These are phyloP conservation scores for Neodiprion lecontei DNA, from an alignment of 1,140 invertebrate genomes.

Conservation along the genomic window DNA sequence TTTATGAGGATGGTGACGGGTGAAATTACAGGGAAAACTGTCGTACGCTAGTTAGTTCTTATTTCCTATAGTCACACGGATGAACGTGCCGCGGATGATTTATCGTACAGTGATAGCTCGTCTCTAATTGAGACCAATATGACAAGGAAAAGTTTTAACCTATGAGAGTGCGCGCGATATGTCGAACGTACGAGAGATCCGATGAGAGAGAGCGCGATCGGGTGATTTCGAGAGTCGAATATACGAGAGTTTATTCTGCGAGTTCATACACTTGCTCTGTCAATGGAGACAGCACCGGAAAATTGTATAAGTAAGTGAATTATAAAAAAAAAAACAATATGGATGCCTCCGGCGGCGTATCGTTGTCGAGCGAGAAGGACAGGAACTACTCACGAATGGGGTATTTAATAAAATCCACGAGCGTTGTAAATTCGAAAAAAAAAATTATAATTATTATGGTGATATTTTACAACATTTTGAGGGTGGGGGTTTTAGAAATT, in stretches of 20 bases:
- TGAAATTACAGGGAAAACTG: not conserved
- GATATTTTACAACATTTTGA: not conserved
- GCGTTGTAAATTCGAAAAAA: conserved; percentile 26
- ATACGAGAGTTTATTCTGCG: conserved; percentile 8
- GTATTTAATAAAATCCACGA: not conserved
- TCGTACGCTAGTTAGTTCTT: not conserved
- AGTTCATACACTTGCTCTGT: not conserved
- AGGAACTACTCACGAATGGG: conserved; percentile 9
- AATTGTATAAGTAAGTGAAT: conserved; percentile 1
- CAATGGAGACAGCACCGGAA: not conserved
- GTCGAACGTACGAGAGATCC: not conserved
- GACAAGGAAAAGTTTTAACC: not conserved
- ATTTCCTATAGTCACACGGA: not conserved
- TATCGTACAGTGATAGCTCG: not conserved
- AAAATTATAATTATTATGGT: conserved; percentile 30
- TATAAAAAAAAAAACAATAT: not conserved
- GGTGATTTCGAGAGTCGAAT: not conserved
- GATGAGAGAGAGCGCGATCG: not conserved
- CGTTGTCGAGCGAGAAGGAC: conserved; percentile 11
- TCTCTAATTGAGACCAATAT: not conserved
- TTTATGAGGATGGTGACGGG: not conserved
- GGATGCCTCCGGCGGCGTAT: not conserved
- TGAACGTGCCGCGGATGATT: not conserved
- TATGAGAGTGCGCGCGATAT: not conserved
- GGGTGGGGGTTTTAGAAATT: not conserved